Conservation (phyloP, 2,888 invertebrate species). For the Tiliacea aurago region DNA sequence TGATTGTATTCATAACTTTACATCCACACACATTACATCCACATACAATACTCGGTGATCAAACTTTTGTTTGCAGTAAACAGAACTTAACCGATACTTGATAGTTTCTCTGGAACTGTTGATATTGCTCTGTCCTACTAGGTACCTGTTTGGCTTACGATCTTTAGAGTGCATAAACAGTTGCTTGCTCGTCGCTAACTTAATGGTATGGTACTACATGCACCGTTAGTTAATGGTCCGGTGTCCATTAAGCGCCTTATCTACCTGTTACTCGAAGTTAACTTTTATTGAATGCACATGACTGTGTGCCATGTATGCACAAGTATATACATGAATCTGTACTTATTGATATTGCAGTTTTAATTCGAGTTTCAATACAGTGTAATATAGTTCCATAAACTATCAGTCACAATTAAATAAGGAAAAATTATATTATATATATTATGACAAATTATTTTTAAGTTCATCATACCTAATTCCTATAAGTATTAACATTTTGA, state of each 20-base stretch:
- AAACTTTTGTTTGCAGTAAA: constrained; percentile 34
- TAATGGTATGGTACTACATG: constrained; percentile 23
- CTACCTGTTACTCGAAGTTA: constrained; percentile 39
- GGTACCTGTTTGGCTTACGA: constrained; percentile 13
- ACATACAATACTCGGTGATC: constrained; percentile 3
- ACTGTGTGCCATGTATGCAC: neutral
- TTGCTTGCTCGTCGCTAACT: constrained; percentile 13
- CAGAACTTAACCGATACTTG: constrained; percentile 32
- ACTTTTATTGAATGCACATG: constrained; percentile 26
- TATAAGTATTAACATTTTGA: neutral
- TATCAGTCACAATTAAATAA: neutral
- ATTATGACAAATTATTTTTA: no score
- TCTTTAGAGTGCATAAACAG: constrained; percentile 24
- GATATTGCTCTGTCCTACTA: constrained; percentile 1
- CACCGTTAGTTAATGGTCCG: constrained; percentile 29
- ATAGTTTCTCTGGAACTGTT: constrained; percentile 17
- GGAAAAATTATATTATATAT: neutral
- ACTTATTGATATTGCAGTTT: neutral
- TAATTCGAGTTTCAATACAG: neutral
- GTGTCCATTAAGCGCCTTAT: constrained; percentile 35
- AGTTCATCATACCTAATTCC: neutral
- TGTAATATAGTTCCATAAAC: no score
- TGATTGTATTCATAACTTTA: constrained; percentile 8
- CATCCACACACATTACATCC: neutral
- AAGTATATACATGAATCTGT: neutral